Conservation (phyloP, 2,888 invertebrate species). For the Schizaphis graminum region DNA sequence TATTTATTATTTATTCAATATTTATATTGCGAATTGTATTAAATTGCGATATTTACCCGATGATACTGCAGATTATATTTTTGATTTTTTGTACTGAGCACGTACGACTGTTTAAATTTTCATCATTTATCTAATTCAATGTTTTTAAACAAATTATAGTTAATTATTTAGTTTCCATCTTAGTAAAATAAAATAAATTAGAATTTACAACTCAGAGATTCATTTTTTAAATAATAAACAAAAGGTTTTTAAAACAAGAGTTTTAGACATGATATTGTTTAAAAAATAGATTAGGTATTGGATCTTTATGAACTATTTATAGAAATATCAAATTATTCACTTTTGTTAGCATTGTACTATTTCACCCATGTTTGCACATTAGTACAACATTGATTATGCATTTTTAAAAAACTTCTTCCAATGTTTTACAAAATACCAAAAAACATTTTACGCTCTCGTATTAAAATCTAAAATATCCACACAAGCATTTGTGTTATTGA, state of each 20-base stretch:
- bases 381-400: too few relatives aligned
- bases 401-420: too few relatives aligned
- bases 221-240: background rate
- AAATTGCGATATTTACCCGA: background rate
- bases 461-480: too few relatives aligned
- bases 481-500: too few relatives aligned
- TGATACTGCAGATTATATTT: background rate
- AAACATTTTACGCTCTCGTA: too few relatives aligned
- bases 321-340: too few relatives aligned
- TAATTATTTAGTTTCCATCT: background rate
- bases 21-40: background rate
- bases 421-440: too few relatives aligned
- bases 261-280: too few relatives aligned
- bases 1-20: background rate
- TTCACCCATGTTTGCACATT: too few relatives aligned
- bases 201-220: background rate
- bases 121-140: background rate
- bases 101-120: background rate
- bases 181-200: background rate
- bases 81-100: background rate
- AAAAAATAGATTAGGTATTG: too few relatives aligned
- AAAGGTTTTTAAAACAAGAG: background rate
- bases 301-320: too few relatives aligned
- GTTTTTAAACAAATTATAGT: background rate
- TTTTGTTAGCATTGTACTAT: too few relatives aligned